Conservation (phyloP, 2,797 vertebrate genomes). For the Rhynchonycteris naso region DNA sequence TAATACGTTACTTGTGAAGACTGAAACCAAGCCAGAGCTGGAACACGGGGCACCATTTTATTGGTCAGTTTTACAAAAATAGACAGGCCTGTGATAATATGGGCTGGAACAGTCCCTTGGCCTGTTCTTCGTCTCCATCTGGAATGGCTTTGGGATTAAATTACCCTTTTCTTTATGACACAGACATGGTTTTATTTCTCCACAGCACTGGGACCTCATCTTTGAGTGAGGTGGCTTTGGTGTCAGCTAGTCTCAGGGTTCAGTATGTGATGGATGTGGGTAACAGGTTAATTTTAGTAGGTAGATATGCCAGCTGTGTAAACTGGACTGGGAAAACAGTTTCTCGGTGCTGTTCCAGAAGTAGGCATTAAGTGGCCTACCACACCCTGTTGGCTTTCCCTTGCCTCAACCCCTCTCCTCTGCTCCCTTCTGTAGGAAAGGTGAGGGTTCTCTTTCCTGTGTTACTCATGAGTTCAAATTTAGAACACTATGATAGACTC, state of each 20-base stretch:
- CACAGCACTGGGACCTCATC: not conserved
- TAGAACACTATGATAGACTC: not conserved
- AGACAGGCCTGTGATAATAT: not conserved
- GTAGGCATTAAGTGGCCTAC: not conserved
- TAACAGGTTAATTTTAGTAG: not conserved
- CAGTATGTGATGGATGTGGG: not conserved
- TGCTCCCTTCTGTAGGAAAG: not conserved
- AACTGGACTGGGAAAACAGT: not conserved
- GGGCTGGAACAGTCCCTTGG: not conserved
- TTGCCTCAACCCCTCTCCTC: not conserved
- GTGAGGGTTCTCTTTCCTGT: not conserved
- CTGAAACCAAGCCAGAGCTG: not conserved
- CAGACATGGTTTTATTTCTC: not conserved
- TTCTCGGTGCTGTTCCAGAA: not conserved
- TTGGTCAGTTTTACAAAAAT: slow-evolving; percentile 2
- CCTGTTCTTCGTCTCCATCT: not conserved
- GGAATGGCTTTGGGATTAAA: not conserved
- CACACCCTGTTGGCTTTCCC: not conserved
- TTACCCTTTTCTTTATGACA: not conserved
- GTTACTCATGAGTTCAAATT: slow-evolving; percentile 38
- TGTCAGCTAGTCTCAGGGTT: not conserved
- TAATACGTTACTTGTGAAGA: slow-evolving; percentile 19
- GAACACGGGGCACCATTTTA: not conserved
- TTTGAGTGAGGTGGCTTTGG: not conserved
- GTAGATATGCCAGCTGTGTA: not conserved